A percentile compares a stretch with the other conserved stretches of the same genome.
These are phyloP conservation scores for Morbakka virulenta DNA, from an alignment of 30 jellyfish, hydroid and myxozoan genomes.

Conservation along the genomic window DNA sequence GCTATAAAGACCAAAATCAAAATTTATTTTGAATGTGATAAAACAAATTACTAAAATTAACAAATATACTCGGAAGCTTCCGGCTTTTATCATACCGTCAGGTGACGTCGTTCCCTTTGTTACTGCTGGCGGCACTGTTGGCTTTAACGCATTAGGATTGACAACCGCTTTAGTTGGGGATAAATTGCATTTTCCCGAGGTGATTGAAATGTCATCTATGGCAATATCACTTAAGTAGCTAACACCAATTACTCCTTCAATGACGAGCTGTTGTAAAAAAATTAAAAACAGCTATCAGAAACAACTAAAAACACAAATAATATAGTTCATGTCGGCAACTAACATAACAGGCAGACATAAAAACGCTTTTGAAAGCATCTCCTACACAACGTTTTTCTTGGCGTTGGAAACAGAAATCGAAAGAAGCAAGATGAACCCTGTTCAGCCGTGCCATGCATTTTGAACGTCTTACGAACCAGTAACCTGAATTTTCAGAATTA, in stretches of 20 bases:
- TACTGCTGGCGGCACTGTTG: neutral
- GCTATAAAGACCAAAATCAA: too few species aligned
- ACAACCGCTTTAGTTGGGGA: conserved; percentile 58
- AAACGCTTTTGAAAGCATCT: too few species aligned
- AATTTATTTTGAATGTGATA: neutral
- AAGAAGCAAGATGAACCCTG: too few species aligned
- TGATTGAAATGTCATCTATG: conserved; percentile 56
- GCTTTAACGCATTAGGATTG: neutral
- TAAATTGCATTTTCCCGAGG: conserved; percentile 9
- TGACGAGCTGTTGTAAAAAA: conserved; percentile 26
- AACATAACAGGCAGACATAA: too few species aligned
- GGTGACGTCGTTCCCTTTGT: neutral
- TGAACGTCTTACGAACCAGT: too few species aligned
- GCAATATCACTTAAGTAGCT: conserved; percentile 65
- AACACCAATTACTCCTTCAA: conserved; percentile 66
- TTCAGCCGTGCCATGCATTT: too few species aligned
- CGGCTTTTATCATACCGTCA: neutral
- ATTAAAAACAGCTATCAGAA: neutral
- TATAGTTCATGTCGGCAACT: too few species aligned
- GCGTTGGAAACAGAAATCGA: too few species aligned
- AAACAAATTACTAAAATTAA: neutral
- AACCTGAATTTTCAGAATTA: too few species aligned
- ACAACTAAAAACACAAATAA: neutral
- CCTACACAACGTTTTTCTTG: too few species aligned
- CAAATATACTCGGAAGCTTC: neutral